Conservation (phyloP, 1,140 invertebrate genomes). For the Drepana arcuata region DNA sequence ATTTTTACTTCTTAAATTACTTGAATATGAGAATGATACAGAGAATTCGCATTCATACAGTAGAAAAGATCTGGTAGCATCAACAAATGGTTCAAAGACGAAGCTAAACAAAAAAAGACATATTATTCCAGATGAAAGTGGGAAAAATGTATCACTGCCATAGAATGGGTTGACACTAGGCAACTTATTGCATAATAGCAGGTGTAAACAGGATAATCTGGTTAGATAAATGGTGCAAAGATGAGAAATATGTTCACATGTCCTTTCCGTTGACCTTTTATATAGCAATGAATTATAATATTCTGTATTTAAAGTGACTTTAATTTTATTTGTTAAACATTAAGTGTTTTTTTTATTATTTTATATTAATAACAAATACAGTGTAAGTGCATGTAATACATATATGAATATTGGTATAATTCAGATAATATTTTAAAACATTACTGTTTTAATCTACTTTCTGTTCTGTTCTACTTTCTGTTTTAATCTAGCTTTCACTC, state of each 20-base stretch:
- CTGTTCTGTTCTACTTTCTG: too few species aligned
- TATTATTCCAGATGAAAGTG: background rate
- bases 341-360: too few species aligned
- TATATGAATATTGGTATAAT: too few species aligned
- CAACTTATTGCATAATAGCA: background rate
- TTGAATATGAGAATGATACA: conserved; percentile 75
- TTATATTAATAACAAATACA: too few species aligned
- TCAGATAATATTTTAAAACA: too few species aligned
- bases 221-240: background rate
- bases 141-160: background rate
- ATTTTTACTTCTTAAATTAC: conserved; percentile 79
- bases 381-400: too few species aligned
- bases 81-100: conserved; percentile 43
- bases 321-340: too few species aligned
- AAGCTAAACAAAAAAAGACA: conserved; percentile 49
- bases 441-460: too few species aligned
- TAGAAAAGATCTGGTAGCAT: conserved; percentile 27
- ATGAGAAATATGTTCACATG: background rate
- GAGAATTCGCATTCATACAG: conserved; percentile 49
- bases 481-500: too few species aligned
- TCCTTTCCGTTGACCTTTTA: too few species aligned
- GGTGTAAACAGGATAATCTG: background rate
- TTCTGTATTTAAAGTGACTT: too few species aligned
- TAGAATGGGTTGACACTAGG: background rate
- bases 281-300: too few species aligned